Evolutionary conservation across 2,797 vertebrate species (phyloP).

Genomic region (Hirundo rustica): DNA sequence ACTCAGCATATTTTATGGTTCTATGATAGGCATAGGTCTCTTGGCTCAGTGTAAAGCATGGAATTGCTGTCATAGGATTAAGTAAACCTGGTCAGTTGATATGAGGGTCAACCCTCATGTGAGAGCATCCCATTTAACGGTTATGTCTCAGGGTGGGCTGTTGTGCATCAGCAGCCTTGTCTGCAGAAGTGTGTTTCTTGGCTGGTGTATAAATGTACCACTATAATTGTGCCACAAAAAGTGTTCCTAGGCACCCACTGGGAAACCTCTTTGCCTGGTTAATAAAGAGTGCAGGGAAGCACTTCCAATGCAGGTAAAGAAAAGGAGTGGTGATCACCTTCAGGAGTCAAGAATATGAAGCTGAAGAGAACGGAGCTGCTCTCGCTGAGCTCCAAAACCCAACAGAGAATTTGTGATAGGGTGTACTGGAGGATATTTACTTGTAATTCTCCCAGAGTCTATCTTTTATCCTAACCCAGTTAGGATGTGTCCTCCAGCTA

Average conservation of each 20-base stretch:
- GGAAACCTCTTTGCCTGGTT: background rate
- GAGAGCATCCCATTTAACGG: background rate
- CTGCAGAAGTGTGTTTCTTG: background rate
- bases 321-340: background rate
- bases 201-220: background rate
- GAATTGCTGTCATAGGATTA: background rate
- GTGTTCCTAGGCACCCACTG: too few relatives aligned
- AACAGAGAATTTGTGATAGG: background rate
- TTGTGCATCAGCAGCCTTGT: background rate
- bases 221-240: background rate
- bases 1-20: background rate
- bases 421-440: background rate
- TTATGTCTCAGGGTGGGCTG: background rate
- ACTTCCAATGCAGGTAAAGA: background rate
- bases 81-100: background rate
- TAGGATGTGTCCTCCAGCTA: background rate
- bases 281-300: background rate
- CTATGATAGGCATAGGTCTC: background rate
- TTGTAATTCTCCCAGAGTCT: background rate
- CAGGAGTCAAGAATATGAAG: background rate
- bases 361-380: background rate
- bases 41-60: background rate
- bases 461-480: background rate
- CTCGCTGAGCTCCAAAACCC: background rate
- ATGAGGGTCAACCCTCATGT: background rate